phyloP scores from a whole-genome alignment of 2,797 vertebrate species.

The Rhinophrynus dorsalis region DNA sequence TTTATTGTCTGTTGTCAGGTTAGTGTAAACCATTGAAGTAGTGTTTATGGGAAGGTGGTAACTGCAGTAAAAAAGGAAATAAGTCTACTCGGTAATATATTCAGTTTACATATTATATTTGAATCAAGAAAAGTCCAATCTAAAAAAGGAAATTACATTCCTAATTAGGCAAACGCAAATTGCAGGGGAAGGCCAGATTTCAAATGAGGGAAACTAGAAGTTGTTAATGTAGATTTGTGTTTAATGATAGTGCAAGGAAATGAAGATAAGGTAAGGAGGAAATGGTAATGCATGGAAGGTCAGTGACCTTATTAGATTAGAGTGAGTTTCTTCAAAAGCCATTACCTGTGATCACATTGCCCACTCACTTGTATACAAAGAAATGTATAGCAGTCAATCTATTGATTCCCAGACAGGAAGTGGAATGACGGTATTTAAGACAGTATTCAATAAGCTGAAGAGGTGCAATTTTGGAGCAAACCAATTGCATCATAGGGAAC shows the following conservation, averaged over 20 bases:
- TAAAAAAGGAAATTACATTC: conserved; percentile 89
- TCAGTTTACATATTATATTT: conserved; percentile 33
- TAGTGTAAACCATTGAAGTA: no score
- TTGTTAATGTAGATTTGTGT: conserved; percentile 70
- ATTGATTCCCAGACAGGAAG: not conserved
- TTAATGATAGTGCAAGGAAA: conserved; percentile 90
- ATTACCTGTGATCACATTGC: conserved; percentile 67
- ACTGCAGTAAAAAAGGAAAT: no score
- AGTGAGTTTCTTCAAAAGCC: conserved; percentile 74
- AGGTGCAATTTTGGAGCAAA: no score
- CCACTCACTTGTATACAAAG: not conserved
- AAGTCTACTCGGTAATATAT: not conserved
- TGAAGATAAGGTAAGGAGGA: conserved; percentile 66
- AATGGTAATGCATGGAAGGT: conserved; percentile 77
- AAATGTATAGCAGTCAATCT: not conserved
- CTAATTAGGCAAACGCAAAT: conserved; percentile 91
- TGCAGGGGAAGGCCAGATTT: conserved; percentile 80
- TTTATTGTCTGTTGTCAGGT: no score
- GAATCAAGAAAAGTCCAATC: conserved; percentile 64
- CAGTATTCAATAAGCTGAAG: no score
- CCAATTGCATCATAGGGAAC: no score
- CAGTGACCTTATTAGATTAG: conserved; percentile 79
- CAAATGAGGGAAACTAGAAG: conserved; percentile 76
- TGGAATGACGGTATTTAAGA: no score
- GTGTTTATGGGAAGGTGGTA: no score